Evolutionary conservation across 2,113 vertebrate species (phyloP).

Genomic region (Centropristis striata): DNA sequence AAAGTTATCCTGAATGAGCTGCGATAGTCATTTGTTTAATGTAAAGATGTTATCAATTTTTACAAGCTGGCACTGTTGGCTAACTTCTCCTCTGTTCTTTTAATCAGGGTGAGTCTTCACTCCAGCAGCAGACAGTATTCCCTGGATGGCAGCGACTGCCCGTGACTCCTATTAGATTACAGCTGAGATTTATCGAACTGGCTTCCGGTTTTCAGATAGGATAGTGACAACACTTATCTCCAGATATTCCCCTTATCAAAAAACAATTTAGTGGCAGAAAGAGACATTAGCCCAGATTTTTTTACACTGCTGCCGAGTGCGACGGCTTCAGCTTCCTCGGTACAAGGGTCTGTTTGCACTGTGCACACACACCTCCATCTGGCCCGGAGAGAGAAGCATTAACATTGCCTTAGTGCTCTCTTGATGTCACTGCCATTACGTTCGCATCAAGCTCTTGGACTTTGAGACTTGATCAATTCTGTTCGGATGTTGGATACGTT

Average conservation of each 20-base stretch:
- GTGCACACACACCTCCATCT: slow-evolving; percentile 73
- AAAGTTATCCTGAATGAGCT: slow-evolving; percentile 68
- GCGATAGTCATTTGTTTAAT: slow-evolving; percentile 74
- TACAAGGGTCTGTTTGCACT: slow-evolving; percentile 83
- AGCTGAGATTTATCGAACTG: slow-evolving; percentile 70
- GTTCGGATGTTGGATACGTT: slow-evolving; percentile 17
- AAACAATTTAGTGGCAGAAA: slow-evolving; percentile 80
- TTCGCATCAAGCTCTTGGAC: slow-evolving; percentile 64
- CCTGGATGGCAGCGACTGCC: slow-evolving; percentile 44
- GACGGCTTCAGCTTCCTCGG: slow-evolving; percentile 58
- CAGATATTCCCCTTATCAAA: slow-evolving; percentile 82
- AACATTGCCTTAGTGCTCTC: slow-evolving; percentile 64
- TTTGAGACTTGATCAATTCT: slow-evolving; percentile 61
- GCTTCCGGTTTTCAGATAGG: slow-evolving; percentile 79
- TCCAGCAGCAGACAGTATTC: not conserved
- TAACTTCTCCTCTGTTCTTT: slow-evolving; percentile 34
- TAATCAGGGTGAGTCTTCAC: slow-evolving; percentile 9
- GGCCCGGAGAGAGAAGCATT: slow-evolving; percentile 53
- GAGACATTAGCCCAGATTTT: slow-evolving; percentile 76
- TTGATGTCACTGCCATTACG: slow-evolving; percentile 65
- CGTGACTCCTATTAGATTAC: slow-evolving; percentile 69
- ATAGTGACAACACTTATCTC: slow-evolving; percentile 79
- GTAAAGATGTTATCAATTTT: slow-evolving; percentile 75
- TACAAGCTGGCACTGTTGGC: slow-evolving; percentile 50
- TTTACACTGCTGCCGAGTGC: slow-evolving; percentile 51